Percentiles rank a stretch among this genome's conserved stretches.
Conservation (phyloP, 2,113 vertebrate genomes). For the Brachyhypopomus gauderio region DNA sequence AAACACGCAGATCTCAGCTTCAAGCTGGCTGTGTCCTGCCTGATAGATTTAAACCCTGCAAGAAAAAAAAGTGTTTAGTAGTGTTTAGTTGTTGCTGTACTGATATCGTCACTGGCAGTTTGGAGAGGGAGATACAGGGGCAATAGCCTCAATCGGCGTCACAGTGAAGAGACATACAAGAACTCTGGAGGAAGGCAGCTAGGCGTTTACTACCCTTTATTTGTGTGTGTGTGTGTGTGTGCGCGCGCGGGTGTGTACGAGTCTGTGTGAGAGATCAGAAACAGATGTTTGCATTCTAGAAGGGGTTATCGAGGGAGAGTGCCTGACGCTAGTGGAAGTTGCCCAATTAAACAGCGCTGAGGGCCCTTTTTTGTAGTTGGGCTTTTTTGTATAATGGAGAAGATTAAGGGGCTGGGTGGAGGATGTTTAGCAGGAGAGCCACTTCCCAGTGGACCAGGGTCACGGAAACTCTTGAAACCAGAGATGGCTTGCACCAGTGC, state of each 20-base stretch:
- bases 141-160: neutral
- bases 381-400: slow-evolving; percentile 15
- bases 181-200: slow-evolving; percentile 15
- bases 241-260: slow-evolving; percentile 30
- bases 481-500: neutral
- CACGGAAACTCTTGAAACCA: slow-evolving; percentile 1
- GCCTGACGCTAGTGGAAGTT: slow-evolving; percentile 31
- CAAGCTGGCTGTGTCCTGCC: too few relatives aligned
- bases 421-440: neutral
- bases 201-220: slow-evolving; percentile 10
- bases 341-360: slow-evolving; percentile 8
- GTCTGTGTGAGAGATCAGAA: slow-evolving; percentile 45
- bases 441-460: neutral
- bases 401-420: neutral
- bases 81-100: too few relatives aligned
- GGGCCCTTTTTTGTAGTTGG: slow-evolving; percentile 6
- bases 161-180: neutral
- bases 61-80: too few relatives aligned
- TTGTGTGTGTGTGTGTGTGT: slow-evolving; percentile 28
- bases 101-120: too few relatives aligned
- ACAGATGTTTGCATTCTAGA: slow-evolving; percentile 51
- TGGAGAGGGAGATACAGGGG: too few relatives aligned
- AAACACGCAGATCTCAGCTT: too few relatives aligned
- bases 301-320: slow-evolving; percentile 52
- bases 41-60: too few relatives aligned